Evolutionary conservation across 1,140 invertebrate genomes (phyloP).

Genomic region (Ceratitis capitata): DNA sequence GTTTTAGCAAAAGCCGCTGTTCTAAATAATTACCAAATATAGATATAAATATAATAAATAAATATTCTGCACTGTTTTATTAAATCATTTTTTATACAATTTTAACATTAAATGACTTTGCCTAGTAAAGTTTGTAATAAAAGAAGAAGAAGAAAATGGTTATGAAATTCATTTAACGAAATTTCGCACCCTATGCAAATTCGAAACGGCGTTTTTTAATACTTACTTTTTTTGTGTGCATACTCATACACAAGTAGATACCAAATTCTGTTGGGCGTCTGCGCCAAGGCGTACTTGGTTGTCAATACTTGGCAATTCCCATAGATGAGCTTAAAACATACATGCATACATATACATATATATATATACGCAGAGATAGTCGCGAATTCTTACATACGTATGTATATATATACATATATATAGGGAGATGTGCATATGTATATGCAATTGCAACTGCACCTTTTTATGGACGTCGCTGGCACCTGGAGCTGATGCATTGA

Average conservation of each 20-base stretch:
- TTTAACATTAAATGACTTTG: too few relatives aligned
- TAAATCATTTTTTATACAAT: too few relatives aligned
- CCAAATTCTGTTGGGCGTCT: constrained; percentile 21
- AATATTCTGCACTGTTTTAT: too few relatives aligned
- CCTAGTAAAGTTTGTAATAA: too few relatives aligned
- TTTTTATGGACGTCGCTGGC: background rate
- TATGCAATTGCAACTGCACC: constrained; percentile 6
- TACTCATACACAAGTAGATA: constrained; percentile 9
- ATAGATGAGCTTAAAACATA: background rate
- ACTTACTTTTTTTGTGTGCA: too few relatives aligned
- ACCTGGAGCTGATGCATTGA: background rate
- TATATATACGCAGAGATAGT: too few relatives aligned
- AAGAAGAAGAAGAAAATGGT: background rate
- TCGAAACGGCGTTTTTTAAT: background rate
- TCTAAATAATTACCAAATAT: too few relatives aligned
- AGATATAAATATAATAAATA: too few relatives aligned
- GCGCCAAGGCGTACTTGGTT: constrained; percentile 34
- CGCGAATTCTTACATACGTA: background rate
- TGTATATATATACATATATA: background rate
- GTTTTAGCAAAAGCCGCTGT: background rate
- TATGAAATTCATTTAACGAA: constrained; percentile 18
- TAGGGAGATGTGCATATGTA: background rate
- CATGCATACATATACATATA: background rate
- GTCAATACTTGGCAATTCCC: constrained; percentile 30
- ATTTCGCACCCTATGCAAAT: background rate